A percentile compares a stretch with the other conserved stretches of the same genome.
phyloP scores from a whole-genome alignment of 2,797 vertebrate genomes.

The Jordanella pulchra region DNA sequence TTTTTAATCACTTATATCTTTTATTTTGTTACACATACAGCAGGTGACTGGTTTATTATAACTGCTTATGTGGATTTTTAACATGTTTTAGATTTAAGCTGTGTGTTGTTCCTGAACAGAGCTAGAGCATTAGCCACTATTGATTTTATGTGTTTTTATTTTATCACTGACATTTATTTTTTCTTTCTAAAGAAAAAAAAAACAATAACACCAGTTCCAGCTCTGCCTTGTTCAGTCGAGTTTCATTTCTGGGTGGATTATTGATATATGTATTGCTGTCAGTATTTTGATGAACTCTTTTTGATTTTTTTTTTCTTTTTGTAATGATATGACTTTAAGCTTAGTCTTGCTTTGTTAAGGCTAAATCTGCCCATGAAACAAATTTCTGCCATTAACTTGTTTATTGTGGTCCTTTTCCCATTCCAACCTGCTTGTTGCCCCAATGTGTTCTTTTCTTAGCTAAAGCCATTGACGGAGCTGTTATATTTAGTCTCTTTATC shows the following conservation, averaged over 20 bases:
- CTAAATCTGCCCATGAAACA: too few species aligned
- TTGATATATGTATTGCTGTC: neutral
- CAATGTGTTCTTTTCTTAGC: neutral
- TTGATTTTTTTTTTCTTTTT: neutral
- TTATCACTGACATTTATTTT: too few species aligned
- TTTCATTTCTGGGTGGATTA: neutral
- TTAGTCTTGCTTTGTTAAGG: too few species aligned
- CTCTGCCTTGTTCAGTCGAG: neutral
- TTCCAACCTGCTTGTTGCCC: too few species aligned
- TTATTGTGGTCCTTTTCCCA: too few species aligned
- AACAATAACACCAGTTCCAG: neutral
- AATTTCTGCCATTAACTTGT: too few species aligned
- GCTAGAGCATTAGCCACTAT: too few species aligned
- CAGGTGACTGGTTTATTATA: neutral
- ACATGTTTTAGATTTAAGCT: neutral
- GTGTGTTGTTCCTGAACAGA: neutral
- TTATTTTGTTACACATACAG: neutral
- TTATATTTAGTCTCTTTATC: neutral
- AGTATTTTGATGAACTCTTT: neutral
- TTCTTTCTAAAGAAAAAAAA: neutral
- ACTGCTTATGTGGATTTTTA: neutral
- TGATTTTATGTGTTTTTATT: neutral
- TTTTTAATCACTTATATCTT: neutral
- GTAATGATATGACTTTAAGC: neutral
- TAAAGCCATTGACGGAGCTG: neutral